Base-by-base conservation (phyloP, 2,113 vertebrate genomes). In the Puntigrus tetrazona region DNA sequence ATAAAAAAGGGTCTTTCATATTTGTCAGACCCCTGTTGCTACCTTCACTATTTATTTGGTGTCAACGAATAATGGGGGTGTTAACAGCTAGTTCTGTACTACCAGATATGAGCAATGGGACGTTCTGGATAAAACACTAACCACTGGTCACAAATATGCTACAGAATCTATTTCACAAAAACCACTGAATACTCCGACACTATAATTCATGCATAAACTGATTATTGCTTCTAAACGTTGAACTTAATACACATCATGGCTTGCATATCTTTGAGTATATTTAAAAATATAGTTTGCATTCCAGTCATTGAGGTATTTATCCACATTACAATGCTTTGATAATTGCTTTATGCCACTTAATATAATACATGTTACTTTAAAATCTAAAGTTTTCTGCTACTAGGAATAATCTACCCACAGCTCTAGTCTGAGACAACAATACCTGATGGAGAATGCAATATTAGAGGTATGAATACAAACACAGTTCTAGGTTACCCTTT, bases 211-310 rank as follows among this genome's bases (percentile, higher is more conserved):
- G 95, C 95, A 96, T 94, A 95, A 96, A 92, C 93, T 89, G 79
- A 88, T 97, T 98, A 98, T 97, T 98, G 96, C 97, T 98, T 95
- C 95, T 96, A 96, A 96, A 92, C 92, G 38, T 55, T 94, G 95
- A 96, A 95, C 93, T 81, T 91, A 95, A 95, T 95, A 95, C 92
- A 95, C 94, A 92, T 90, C 95, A 97, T 97, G 97, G 96, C 97
- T 97, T 96, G 93, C 91, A 94, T 94, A 94, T 91, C 92, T 95
- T 94, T 83, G 94, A 93, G 82, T 91, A 93, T 91, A 89, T 31
- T 89, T 94, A 95, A 95, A 94, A 92, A 94, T 94, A 94, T 95
- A 88, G 93, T 95, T 95, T 96, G 94, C 92, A 96, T 94, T 96
- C 93, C 91, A 91, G 94, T 94, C 92, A 92, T 91, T 95, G 96